phyloP scores from a whole-genome alignment of 2,797 vertebrate species.

The Eptatretus atami region DNA sequence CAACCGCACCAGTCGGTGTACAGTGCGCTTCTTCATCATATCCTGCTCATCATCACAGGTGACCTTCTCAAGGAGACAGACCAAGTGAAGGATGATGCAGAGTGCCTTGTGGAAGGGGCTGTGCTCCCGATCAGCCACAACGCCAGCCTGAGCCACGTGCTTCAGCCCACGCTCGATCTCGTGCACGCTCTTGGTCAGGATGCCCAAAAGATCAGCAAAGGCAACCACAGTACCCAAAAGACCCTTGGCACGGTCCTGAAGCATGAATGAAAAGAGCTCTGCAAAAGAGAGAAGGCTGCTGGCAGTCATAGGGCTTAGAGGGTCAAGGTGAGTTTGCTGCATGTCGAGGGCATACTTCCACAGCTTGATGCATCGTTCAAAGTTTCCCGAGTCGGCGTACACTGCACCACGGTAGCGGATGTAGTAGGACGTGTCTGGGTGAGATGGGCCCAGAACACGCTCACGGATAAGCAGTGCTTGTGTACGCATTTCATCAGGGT shows the following conservation, averaged over 20 bases:
- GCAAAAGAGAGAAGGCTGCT: conserved; percentile 85
- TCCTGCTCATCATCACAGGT: conserved; percentile 63
- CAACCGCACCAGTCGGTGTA: conserved; percentile 80
- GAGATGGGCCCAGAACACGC: conserved; percentile 72
- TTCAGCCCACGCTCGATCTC: conserved; percentile 75
- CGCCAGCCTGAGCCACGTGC: conserved; percentile 17
- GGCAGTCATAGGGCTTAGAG: conserved; percentile 82
- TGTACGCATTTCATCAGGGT: conserved; percentile 96
- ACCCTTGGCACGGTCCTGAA: conserved; percentile 82
- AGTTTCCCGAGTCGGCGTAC: conserved; percentile 91
- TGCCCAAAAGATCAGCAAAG: conserved; percentile 86
- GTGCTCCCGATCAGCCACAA: conserved; percentile 26
- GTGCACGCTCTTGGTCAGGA: conserved; percentile 72
- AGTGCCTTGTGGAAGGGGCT: conserved; percentile 76
- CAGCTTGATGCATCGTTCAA: conserved; percentile 80
- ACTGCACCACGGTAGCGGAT: conserved; percentile 85
- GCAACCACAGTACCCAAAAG: conserved; percentile 68
- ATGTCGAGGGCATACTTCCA: conserved; percentile 97
- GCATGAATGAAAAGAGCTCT: conserved; percentile 96
- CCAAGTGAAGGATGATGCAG: conserved; percentile 86
- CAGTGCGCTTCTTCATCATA: conserved; percentile 85
- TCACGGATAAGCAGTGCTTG: conserved; percentile 81
- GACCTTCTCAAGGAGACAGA: conserved; percentile 88
- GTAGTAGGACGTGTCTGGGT: conserved; percentile 93
- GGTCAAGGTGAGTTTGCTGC: conserved; percentile 85